These are phyloP conservation scores for Yponomeuta sedellus DNA, from an alignment of 2,888 invertebrate genomes.

Conservation along the genomic window DNA sequence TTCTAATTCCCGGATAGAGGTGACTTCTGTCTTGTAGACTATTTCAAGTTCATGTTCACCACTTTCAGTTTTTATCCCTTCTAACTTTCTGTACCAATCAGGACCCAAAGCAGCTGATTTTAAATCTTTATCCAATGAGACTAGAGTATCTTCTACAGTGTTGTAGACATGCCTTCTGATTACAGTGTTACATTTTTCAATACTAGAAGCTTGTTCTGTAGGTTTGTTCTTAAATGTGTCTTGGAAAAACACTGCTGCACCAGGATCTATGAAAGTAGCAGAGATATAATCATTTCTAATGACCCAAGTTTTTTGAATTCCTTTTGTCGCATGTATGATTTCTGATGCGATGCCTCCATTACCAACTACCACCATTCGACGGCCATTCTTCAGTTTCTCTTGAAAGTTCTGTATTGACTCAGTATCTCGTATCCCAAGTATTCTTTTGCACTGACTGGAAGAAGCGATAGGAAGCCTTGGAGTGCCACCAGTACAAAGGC, in stretches of 20 bases:
- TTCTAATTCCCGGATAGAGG: conserved; percentile 49
- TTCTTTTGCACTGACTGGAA: conserved; percentile 75
- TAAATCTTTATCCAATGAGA: conserved; percentile 56
- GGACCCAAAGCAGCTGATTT: conserved; percentile 96
- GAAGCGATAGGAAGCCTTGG: conserved; percentile 83
- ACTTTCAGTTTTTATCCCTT: conserved; percentile 71
- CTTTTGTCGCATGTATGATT: conserved; percentile 90
- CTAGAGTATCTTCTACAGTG: conserved; percentile 68
- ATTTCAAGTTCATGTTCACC: conserved; percentile 74
- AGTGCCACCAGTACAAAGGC: conserved; percentile 92
- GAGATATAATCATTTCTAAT: conserved; percentile 95
- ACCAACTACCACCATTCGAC: conserved; percentile 89
- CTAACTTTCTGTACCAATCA: conserved; percentile 91
- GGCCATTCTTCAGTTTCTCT: conserved; percentile 79
- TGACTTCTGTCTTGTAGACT: conserved; percentile 77
- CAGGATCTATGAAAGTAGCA: conserved; percentile 96
- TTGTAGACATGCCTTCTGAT: conserved; percentile 81
- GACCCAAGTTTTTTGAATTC: conserved; percentile 93
- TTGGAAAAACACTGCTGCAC: conserved; percentile 95
- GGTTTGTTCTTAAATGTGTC: conserved; percentile 46
- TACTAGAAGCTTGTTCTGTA: conserved; percentile 17
- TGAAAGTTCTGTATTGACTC: conserved; percentile 92
- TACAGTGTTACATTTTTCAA: conserved; percentile 37
- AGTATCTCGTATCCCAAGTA: conserved; percentile 95
- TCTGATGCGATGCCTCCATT: conserved; percentile 99